Percentiles rank a stretch among this genome's conserved stretches.
phyloP scores from a whole-genome alignment of 2,888 invertebrate species.

The Gandaritis pyraliata region DNA sequence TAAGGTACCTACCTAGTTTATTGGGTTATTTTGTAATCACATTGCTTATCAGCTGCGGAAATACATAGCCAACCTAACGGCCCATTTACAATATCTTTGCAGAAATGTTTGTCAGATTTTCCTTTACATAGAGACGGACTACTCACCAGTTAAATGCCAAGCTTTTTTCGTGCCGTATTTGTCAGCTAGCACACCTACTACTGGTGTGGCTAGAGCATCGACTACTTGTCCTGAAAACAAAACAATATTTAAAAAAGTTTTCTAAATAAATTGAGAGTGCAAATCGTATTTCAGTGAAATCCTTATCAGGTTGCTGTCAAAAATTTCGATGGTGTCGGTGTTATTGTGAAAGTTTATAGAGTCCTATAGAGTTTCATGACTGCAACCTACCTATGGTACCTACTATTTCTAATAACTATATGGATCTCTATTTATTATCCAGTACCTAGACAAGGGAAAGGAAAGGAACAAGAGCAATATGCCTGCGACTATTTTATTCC shows the following conservation, averaged over 20 bases:
- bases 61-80: neutral
- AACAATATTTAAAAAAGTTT: neutral
- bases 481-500: no score
- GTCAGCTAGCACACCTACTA: slow-evolving; percentile 93
- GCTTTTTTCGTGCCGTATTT: slow-evolving; percentile 90
- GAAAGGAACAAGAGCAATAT: no score
- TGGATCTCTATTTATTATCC: neutral
- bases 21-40: slow-evolving; percentile 8
- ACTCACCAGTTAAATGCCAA: slow-evolving; percentile 93
- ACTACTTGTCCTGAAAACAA: slow-evolving; percentile 88
- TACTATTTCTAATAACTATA: no score
- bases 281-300: slow-evolving; percentile 3
- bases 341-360: no score
- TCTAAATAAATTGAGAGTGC: neutral
- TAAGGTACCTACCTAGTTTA: neutral
- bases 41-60: slow-evolving; percentile 19
- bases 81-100: neutral
- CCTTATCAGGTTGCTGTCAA: neutral
- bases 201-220: slow-evolving; percentile 94
- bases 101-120: neutral
- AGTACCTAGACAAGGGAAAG: no score
- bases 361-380: no score
- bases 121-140: neutral
- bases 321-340: neutral
- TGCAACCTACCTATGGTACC: no score